phyloP scores from a whole-genome alignment of 1,140 invertebrate genomes.

The Coptotermes formosanus region DNA sequence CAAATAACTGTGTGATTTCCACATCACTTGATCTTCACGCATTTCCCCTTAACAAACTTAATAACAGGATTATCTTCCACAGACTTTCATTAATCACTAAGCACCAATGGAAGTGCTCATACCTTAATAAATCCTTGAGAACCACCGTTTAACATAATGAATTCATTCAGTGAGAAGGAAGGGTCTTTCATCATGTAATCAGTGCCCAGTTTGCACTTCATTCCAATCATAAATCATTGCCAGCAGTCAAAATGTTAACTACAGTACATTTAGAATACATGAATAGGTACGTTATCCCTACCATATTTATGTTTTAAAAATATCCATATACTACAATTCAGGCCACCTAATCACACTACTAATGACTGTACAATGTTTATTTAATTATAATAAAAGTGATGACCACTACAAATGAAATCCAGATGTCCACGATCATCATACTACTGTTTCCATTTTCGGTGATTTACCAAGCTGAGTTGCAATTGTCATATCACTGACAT shows the following conservation, averaged over 20 bases:
- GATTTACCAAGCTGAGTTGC: slow-evolving; percentile 43
- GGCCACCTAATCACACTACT: background rate
- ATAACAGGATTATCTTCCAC: too few species aligned
- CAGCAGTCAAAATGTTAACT: background rate
- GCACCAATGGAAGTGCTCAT: too few species aligned
- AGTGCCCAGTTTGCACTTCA: too few species aligned
- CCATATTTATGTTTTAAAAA: slow-evolving; percentile 4
- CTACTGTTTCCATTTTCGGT: slow-evolving; percentile 34
- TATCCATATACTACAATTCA: background rate
- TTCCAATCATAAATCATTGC: too few species aligned
- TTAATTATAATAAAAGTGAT: background rate
- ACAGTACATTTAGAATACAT: background rate
- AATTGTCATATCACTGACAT: slow-evolving; percentile 48
- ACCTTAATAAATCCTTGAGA: too few species aligned
- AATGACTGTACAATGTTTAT: background rate
- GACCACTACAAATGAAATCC: background rate
- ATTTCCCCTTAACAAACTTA: too few species aligned
- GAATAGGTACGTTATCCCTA: background rate
- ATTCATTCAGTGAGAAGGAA: too few species aligned
- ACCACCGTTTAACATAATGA: too few species aligned
- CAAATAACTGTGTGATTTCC: too few species aligned
- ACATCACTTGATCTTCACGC: too few species aligned
- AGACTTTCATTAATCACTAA: too few species aligned
- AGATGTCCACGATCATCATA: slow-evolving; percentile 29
- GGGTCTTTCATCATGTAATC: too few species aligned